Conservation (phyloP, 2,113 vertebrate species). For the Nothocercus julius region DNA sequence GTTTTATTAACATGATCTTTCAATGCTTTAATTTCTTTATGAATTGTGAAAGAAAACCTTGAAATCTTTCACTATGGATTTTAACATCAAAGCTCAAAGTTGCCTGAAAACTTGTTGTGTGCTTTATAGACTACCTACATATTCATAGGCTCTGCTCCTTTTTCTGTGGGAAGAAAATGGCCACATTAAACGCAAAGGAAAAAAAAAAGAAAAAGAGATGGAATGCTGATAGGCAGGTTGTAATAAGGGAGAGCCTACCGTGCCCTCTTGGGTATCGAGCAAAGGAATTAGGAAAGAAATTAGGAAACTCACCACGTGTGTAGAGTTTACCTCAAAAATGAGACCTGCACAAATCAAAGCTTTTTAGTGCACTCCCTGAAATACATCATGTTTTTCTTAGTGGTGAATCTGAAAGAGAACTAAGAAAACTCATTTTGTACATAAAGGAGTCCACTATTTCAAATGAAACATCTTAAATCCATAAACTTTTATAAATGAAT, state of each 20-base stretch:
- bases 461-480: not conserved
- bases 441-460: not conserved
- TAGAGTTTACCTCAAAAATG: not conserved
- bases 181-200: no score
- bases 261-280: not conserved
- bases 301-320: fast-evolving
- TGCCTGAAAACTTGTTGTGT: not conserved
- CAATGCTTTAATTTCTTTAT: not conserved
- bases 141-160: not conserved
- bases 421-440: not conserved
- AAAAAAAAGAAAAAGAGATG: no score
- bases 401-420: not conserved
- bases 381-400: not conserved
- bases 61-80: not conserved
- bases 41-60: not conserved
- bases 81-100: not conserved
- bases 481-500: not conserved
- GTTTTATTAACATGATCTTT: not conserved
- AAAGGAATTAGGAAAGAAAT: not conserved
- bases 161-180: not conserved
- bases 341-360: not conserved
- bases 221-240: no score
- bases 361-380: not conserved
- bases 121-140: not conserved
- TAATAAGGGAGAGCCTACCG: not conserved